Base-by-base conservation (phyloP, 2,888 invertebrate genomes). In the Cataglyphis livida region DNA sequence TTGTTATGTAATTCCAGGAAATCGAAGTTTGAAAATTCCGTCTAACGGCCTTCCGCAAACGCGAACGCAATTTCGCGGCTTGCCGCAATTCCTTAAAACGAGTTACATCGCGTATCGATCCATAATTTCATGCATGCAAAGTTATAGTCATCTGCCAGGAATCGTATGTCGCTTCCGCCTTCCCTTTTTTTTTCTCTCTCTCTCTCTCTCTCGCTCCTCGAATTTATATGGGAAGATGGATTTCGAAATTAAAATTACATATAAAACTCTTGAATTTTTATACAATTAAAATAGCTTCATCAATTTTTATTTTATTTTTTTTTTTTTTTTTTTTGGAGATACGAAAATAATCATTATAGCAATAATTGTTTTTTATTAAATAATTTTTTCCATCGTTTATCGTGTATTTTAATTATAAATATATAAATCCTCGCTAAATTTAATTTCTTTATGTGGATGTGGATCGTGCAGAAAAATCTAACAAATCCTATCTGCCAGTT, bases 81-180 rank as follows among this genome's bases (percentile, higher is more conserved):
- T 15, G 25, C 44, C 59, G 59, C 71, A 79, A 79, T 79, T 79
- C 25, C 44, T 79, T 79, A 73, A 74, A 79, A 59, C 74, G 73
- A 73, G 32, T 79, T 79, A 79, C 35, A 51, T 51, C 74, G 25
- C 44, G 25, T 73, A 79, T 79, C 78, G 78, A 73, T 59, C 59
- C 18, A 44, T 57, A 79, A 79, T 73, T 79, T 73, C 35, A 74
- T 71, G 74, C 78, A 79, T 59, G 74, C 75, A 35, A 35, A 79
- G 71, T 25, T 79, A 48, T 35, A 41, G 41, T 54, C 54, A 32
- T 48, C 68, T 51, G 48, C 32, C 32, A 25, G 21, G 57, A 32
- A 41, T 78, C 78, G 51, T 59, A 25, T 41, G 41, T 65, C 41
- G 15, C 65, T n/a, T 65, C 21, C 65, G 35, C 9, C 25, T 25